Evolutionary conservation across 2,113 vertebrate species (phyloP), one percentile per base, ranked within the genome.

Genomic region (Menura novaehollandiae): DNA sequence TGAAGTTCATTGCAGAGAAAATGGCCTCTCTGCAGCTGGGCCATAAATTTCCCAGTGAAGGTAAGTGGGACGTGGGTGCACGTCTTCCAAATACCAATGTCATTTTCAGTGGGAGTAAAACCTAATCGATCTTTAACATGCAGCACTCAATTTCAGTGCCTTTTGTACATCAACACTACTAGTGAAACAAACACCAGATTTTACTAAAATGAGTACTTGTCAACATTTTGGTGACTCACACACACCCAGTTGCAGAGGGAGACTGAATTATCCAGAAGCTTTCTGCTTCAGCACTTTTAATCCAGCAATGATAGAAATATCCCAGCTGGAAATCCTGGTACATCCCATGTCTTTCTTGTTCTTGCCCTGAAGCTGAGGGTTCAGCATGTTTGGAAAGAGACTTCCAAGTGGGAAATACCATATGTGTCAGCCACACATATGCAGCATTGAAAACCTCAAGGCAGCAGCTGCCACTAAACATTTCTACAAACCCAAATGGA

Each of bases 101-200:
- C 17, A 1, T 59, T 89, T 85, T 82, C 77, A 46, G 89, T 79
- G 71, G 91, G 81, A 89, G 74, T 66, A 37, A 73, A 79, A 88
- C 39, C 76, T 75, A 86, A 86, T 6, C 78, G 90, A 81, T 77
- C 89, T 73, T 79, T 89, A 85, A 51, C 58, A 49, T 13, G n/a
- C 60, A 79, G 84, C 77, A 62, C 58, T 93, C 78, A 28, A 84
- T 91, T 85, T 80, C 88, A 10, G 6, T 56, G 73, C 37, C 68
- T 93, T 86, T 88, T 72, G 76, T 81, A 53, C 75, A 89, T 55
- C 86, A 63, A 60, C 76, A 51, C 58, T 24, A 18, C 37, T 6
- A 16, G 58, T 73, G 89, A 97, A 92, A 85, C 76, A 85, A 93
- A 95, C 60, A 76, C n/a, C 92, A 93, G 92, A 64, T 89, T 91